Evolutionary conservation across 2,888 invertebrate species (phyloP), one percentile per base, ranked within the genome.

Genomic region (Lasioglossum villosulum): DNA sequence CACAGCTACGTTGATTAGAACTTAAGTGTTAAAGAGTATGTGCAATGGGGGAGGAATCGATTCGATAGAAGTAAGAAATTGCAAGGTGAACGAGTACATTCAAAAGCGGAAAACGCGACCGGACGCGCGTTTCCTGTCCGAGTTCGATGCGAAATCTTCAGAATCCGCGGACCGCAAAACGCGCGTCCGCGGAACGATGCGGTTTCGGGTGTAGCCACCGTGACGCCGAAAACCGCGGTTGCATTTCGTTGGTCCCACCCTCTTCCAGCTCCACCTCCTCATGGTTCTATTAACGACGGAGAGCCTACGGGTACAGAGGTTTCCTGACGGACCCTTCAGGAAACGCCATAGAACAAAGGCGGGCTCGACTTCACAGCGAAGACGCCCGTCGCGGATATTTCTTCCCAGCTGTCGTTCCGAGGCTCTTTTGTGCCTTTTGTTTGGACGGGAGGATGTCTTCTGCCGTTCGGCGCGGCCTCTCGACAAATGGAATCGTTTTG

Each of bases 41-140:
- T 23, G 52, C 52, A n/a, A 23, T 2, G 23, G 52, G 8, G 23
- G 23, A 23, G 14, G 34, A 34, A 66, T 66, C 66, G 42, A 27
- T 34, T 68, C 34, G 34, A 14, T 34, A 34, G 27, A 27, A 37
- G 37, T 0, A 14, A 59, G 59, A 2, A 30, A 59, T 59, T 30
- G 5, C 27, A 30, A 66, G 72, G 19, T 75, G 71, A 63, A 72
- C 45, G 75, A 52, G 10, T 10, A 1, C 42, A 75, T 71, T 78
- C 74, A 72, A 70, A 76, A 74, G 73, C 74, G 74, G 56, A 80
- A 88, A 86, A 83, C 75, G 83, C 82, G 78, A 78, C 86, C 88
- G 89, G 87, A 90, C 87, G 88, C 78, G 76, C 71, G 88, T 85
- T 90, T 90, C 90, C 90, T 89, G 90, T 86, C 81, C 52, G 66